Percentiles rank a stretch among this genome's conserved stretches.
phyloP scores from a whole-genome alignment of 2,113 vertebrate genomes.

The Corydoras sp. region DNA sequence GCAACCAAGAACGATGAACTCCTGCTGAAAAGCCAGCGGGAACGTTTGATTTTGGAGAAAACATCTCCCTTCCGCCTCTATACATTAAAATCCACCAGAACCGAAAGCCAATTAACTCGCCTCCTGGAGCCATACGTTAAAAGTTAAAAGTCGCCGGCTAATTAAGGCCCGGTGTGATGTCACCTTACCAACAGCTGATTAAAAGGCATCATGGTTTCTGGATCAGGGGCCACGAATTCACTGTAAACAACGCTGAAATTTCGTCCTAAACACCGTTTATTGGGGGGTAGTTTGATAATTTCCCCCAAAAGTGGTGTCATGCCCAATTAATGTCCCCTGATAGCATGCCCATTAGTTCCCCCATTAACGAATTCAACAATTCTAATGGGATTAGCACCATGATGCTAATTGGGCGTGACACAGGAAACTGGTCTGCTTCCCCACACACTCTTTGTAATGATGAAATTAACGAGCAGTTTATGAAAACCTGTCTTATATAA shows the following conservation, averaged over 20 bases:
- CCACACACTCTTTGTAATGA: conserved; percentile 85
- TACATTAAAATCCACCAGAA: conserved; percentile 37
- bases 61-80: too few relatives aligned
- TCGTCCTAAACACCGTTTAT: conserved; percentile 90
- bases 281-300: conserved; percentile 92
- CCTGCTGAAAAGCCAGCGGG: too few relatives aligned
- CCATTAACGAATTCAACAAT: conserved; percentile 99
- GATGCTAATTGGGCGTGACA: conserved; percentile 98
- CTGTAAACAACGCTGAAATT: conserved; percentile 44
- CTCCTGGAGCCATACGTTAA: conserved; percentile 64
- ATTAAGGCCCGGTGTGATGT: conserved; percentile 59
- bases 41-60: too few relatives aligned
- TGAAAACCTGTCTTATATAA: conserved; percentile 90
- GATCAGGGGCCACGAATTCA: conserved; percentile 55
- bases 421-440: conserved; percentile 94
- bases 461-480: conserved; percentile 93
- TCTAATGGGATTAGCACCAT: conserved; percentile 98
- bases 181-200: conserved; percentile 57
- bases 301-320: conserved; percentile 98
- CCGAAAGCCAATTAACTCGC: conserved; percentile 72
- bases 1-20: too few relatives aligned
- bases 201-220: conserved; percentile 66
- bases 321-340: conserved; percentile 98
- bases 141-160: conserved; percentile 68
- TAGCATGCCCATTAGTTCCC: conserved; percentile 98